Conservation (phyloP, 2,113 vertebrate genomes). For the Sprattus sprattus region DNA sequence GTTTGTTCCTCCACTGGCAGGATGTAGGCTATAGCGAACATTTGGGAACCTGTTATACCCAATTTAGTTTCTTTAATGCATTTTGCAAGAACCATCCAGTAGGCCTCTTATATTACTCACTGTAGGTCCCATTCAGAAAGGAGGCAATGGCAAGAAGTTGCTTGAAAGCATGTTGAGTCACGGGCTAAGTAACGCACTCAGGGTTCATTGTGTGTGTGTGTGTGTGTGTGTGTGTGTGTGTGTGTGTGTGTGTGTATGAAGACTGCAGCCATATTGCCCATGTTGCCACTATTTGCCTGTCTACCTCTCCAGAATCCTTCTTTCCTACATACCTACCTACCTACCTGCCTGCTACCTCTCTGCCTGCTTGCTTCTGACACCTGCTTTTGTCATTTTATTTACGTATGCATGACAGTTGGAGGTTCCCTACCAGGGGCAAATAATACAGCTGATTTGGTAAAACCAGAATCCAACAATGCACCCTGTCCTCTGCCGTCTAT, state of each 20-base stretch:
- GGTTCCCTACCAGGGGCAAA: conserved; percentile 48
- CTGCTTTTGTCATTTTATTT: conserved; percentile 72
- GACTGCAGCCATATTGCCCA: conserved; percentile 75
- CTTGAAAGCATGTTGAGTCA: background rate
- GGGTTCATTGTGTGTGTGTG: background rate
- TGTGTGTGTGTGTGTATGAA: conserved; percentile 13
- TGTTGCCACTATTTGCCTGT: conserved; percentile 67
- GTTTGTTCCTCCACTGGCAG: background rate
- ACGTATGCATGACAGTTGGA: conserved; percentile 63
- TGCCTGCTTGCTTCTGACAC: conserved; percentile 81
- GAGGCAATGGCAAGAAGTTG: background rate
- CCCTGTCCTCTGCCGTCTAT: conserved; percentile 41
- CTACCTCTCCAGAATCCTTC: conserved; percentile 70
- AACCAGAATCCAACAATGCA: conserved; percentile 40
- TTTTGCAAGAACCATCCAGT: background rate
- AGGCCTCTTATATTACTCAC: background rate
- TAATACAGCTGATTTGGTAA: conserved; percentile 53
- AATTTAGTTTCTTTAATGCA: background rate
- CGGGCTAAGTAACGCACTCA: background rate
- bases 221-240: background rate
- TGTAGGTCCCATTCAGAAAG: background rate
- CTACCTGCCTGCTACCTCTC: conserved; percentile 76
- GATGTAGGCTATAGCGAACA: background rate
- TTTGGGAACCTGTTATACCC: background rate
- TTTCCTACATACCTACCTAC: conserved; percentile 64